A percentile compares a stretch with the other conserved stretches of the same genome.
Conservation (phyloP, 2,888 invertebrate genomes). For the Amblyjoppa fuscipennis region DNA sequence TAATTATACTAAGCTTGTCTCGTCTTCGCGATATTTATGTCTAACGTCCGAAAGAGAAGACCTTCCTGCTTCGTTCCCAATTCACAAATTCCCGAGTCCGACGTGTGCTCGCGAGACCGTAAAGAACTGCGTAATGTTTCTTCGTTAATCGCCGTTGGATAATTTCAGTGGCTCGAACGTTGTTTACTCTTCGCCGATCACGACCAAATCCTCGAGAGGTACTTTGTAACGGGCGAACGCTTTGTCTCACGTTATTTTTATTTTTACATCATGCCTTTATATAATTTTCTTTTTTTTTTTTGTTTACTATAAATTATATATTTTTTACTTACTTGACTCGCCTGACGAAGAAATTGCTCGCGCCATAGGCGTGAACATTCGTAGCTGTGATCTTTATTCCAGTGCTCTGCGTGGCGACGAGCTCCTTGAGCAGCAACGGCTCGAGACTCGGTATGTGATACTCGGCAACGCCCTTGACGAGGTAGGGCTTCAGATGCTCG, state of each 20-base stretch:
- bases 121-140: constrained; percentile 31
- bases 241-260: not conserved
- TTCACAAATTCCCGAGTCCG: constrained; percentile 4
- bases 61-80: constrained; percentile 23
- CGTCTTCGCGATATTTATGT: not conserved
- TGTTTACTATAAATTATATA: not conserved
- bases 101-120: constrained; percentile 2
- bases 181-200: not conserved
- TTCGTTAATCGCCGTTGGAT: constrained; percentile 17
- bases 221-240: not conserved
- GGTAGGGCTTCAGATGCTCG: constrained; percentile 87
- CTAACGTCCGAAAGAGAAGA: not conserved
- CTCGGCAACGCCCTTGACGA: constrained; percentile 88
- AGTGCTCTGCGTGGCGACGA: constrained; percentile 87
- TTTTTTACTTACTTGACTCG: constrained; percentile 86
- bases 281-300: too few species aligned
- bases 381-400: constrained; percentile 87
- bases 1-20: not conserved
- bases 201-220: not conserved
- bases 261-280: too few species aligned
- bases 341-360: constrained; percentile 88
- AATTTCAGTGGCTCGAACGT: not conserved
- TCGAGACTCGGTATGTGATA: constrained; percentile 90
- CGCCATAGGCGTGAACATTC: constrained; percentile 88
- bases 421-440: constrained; percentile 88